A percentile compares a stretch with the other conserved stretches of the same genome.
phyloP scores from a whole-genome alignment of 2,888 invertebrate species.

The Platycheirus rosarum region DNA sequence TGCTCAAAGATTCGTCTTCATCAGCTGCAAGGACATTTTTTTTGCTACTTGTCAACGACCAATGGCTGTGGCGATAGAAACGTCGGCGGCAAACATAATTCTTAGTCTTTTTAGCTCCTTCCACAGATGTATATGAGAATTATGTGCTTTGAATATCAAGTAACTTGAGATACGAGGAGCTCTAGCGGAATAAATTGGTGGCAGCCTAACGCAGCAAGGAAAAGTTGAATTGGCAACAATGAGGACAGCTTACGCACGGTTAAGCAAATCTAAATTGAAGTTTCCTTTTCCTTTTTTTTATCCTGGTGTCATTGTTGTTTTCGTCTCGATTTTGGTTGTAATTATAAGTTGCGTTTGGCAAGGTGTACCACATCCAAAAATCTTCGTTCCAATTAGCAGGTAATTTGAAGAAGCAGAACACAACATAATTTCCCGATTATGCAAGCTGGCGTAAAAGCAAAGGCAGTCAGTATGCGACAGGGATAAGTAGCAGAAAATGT shows the following conservation, averaged over 20 bases:
- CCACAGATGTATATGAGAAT: conserved; percentile 55
- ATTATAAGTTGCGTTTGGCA: too few relatives aligned
- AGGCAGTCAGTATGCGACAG: neutral
- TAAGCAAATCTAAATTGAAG: conserved; percentile 71
- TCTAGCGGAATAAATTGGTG: conserved; percentile 67
- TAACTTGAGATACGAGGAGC: conserved; percentile 46
- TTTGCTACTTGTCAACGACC: conserved; percentile 39
- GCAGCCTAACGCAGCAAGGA: conserved; percentile 46
- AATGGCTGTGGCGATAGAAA: neutral
- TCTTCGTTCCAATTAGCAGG: conserved; percentile 66
- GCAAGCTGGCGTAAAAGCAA: conserved; percentile 37
- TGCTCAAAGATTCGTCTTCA: conserved; percentile 69
- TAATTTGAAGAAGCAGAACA: conserved; percentile 53
- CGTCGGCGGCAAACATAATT: neutral
- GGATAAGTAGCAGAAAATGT: neutral
- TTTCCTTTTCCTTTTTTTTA: conserved; percentile 39
- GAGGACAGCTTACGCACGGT: conserved; percentile 72
- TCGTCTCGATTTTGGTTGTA: conserved; percentile 37
- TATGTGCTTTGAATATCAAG: conserved; percentile 70
- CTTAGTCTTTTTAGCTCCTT: conserved; percentile 9
- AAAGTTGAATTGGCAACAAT: conserved; percentile 49
- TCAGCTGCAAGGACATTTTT: conserved; percentile 42
- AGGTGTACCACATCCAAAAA: conserved; percentile 21
- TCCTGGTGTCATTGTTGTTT: conserved; percentile 25
- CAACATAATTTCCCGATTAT: conserved; percentile 61